Evolutionary conservation across 2,113 vertebrate species (phyloP).

Genomic region (Pontoporia blainvillei): DNA sequence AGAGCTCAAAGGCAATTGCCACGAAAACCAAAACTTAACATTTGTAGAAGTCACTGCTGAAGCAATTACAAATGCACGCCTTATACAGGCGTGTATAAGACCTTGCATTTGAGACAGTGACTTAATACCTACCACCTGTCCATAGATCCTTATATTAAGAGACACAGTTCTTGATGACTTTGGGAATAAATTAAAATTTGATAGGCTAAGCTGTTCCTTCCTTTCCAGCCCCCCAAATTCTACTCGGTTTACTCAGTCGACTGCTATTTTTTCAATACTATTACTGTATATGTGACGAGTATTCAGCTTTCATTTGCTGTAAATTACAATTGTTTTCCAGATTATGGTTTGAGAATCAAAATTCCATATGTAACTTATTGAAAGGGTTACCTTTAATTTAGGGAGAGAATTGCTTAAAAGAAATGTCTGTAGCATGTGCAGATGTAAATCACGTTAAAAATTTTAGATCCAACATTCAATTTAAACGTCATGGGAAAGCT

Average conservation of each 20-base stretch:
- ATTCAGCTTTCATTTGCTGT: neutral
- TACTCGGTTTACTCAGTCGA: neutral
- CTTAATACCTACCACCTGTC: neutral
- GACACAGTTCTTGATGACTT: neutral
- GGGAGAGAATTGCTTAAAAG: neutral
- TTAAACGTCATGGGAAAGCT: neutral
- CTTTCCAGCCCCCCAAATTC: neutral
- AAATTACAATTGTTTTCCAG: neutral
- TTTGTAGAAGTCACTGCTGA: neutral
- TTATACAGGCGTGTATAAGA: neutral
- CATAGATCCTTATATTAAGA: neutral
- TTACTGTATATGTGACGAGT: neutral
- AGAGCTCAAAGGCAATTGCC: neutral
- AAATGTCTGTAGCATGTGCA: neutral
- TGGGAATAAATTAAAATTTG: neutral
- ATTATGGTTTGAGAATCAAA: conserved; percentile 29
- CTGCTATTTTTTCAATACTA: neutral
- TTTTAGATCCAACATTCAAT: neutral
- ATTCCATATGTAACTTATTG: neutral
- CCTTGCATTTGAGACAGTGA: neutral
- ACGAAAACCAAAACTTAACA: neutral
- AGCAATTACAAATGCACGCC: neutral
- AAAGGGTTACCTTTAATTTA: neutral
- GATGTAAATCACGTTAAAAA: conserved; percentile 2
- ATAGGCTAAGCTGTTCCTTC: neutral